A percentile compares a stretch with the other conserved stretches of the same genome.
phyloP scores from a whole-genome alignment of 35 echinoderm and acorn worm genomes.

The Hemicentrotus pulcherrimus region DNA sequence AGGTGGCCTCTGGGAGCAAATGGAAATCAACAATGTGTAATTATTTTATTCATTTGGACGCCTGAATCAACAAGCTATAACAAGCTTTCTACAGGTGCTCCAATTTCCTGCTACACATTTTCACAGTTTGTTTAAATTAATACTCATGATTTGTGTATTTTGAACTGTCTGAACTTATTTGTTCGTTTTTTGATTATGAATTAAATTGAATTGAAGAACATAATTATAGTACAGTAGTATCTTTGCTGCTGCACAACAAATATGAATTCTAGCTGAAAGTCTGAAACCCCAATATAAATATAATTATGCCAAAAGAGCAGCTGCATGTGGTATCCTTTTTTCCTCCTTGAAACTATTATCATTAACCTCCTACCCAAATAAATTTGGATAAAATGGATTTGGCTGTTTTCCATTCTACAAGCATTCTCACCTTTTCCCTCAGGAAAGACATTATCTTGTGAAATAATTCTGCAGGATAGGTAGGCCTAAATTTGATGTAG shows the following conservation, averaged over 20 bases:
- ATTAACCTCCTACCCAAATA: not conserved
- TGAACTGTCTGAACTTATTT: not conserved
- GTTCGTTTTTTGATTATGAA: not conserved
- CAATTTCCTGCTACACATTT: not conserved
- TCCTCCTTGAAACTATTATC: not conserved
- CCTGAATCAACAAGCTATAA: not conserved
- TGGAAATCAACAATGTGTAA: not conserved
- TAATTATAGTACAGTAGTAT: too few relatives aligned
- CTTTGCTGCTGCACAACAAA: too few relatives aligned
- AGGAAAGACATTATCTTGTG: slow-evolving; percentile 13
- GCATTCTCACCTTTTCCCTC: slow-evolving; percentile 33
- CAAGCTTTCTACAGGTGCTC: not conserved
- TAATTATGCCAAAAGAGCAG: not conserved
- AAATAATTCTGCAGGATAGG: not conserved
- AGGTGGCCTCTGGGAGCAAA: not conserved
- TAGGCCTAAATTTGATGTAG: slow-evolving; percentile 44
- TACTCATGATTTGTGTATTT: too few relatives aligned
- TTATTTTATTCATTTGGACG: not conserved
- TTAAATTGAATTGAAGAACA: not conserved
- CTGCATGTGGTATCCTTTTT: not conserved
- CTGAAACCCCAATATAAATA: too few relatives aligned
- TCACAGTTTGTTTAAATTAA: not conserved
- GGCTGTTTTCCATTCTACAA: not conserved
- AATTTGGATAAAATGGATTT: not conserved
- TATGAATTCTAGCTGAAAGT: too few relatives aligned